Conservation (phyloP, 2,888 invertebrate species). For the Oligia fasciuncula region DNA sequence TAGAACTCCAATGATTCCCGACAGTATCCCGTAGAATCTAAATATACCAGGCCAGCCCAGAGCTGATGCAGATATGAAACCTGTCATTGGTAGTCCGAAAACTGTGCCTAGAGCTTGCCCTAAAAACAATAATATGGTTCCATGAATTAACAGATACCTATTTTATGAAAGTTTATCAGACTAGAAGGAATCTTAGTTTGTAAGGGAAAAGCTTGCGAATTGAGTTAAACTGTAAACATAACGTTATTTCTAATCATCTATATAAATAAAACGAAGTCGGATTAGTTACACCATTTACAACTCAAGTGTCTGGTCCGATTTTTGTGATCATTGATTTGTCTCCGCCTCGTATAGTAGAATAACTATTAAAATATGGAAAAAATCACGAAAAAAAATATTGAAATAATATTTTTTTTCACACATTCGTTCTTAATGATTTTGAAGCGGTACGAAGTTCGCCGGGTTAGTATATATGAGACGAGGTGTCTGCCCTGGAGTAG, state of each 20-base stretch:
- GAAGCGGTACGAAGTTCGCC: too few relatives aligned
- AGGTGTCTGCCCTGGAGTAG: too few relatives aligned
- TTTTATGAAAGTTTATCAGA: neutral
- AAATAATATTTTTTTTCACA: too few relatives aligned
- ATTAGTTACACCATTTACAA: too few relatives aligned
- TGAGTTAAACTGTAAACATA: neutral
- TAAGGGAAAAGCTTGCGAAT: neutral
- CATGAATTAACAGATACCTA: neutral
- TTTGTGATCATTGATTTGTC: too few relatives aligned
- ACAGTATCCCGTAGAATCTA: conserved; percentile 92
- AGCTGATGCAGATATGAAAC: conserved; percentile 91
- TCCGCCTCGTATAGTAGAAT: too few relatives aligned
- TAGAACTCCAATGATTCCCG: conserved; percentile 89
- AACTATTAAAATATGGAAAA: too few relatives aligned
- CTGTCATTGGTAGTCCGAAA: conserved; percentile 93
- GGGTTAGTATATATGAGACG: too few relatives aligned
- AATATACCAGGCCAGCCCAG: conserved; percentile 95
- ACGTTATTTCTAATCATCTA: neutral
- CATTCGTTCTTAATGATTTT: too few relatives aligned
- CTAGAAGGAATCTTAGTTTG: neutral
- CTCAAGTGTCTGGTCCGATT: too few relatives aligned
- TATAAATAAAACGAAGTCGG: too few relatives aligned
- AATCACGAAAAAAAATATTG: too few relatives aligned
- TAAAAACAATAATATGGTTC: conserved; percentile 59
- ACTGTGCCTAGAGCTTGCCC: conserved; percentile 95